phyloP scores from a whole-genome alignment of 2,888 invertebrate genomes.

The Morpho helenor region DNA sequence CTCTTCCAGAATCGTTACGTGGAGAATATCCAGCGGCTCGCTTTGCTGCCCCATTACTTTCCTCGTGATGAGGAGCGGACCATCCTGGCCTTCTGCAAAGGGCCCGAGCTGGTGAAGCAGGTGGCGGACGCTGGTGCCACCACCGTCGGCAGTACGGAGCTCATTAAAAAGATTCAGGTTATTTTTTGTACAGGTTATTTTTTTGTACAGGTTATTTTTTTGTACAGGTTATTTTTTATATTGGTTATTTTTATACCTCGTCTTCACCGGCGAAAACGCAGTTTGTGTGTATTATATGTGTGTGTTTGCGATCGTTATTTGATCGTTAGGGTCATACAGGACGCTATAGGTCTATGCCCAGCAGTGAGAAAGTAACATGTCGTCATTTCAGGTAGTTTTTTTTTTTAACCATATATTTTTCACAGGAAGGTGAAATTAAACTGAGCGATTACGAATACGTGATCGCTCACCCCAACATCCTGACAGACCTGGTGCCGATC shows the following conservation, averaged over 20 bases:
- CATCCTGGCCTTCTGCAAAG: constrained; percentile 87
- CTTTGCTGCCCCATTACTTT: constrained; percentile 84
- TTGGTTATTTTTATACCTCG: no score
- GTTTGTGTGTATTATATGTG: no score
- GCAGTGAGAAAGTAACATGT: no score
- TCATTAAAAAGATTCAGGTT: constrained; percentile 87
- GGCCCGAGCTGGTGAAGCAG: constrained; percentile 76
- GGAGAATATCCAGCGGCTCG: constrained; percentile 83
- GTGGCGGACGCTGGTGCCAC: constrained; percentile 86
- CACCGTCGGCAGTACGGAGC: constrained; percentile 84
- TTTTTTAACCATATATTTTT: constrained; percentile 2
- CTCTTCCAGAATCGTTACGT: constrained; percentile 80
- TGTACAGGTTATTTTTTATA: no score
- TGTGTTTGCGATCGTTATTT: no score
- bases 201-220: no score
- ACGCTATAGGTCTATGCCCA: no score
- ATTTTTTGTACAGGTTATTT: no score
- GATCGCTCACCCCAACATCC: constrained; percentile 88
- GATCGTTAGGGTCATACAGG: no score
- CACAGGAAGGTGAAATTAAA: constrained; percentile 82
- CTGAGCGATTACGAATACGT: constrained; percentile 85
- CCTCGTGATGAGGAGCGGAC: constrained; percentile 83
- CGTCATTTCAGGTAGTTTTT: no score
- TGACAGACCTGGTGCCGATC: constrained; percentile 86
- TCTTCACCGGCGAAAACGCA: no score